A percentile compares a stretch with the other conserved stretches of the same genome.
Conservation (phyloP, 2,888 invertebrate genomes). For the Stenoptilia bipunctidactyla region DNA sequence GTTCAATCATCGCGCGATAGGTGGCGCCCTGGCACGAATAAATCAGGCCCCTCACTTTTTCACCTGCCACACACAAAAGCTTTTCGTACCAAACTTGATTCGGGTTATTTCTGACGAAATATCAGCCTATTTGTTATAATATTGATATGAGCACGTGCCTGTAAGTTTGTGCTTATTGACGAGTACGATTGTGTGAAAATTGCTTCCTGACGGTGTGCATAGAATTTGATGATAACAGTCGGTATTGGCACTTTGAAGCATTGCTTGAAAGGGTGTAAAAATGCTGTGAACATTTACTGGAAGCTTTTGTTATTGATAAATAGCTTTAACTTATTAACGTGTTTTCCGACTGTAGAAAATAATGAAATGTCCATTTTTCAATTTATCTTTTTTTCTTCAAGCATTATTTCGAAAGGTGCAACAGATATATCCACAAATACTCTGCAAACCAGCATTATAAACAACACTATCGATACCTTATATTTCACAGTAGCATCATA, state of each 20-base stretch:
- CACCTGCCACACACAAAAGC: conserved; percentile 71
- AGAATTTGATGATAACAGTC: conserved; percentile 42
- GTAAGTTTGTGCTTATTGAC: conserved; percentile 67
- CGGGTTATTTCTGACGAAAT: conserved; percentile 71
- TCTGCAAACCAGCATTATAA: too few relatives aligned
- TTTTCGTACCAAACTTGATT: conserved; percentile 52
- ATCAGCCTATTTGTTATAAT: conserved; percentile 71
- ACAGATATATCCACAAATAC: too few relatives aligned
- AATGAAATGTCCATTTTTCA: too few relatives aligned
- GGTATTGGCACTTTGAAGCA: neutral
- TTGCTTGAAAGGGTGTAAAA: neutral
- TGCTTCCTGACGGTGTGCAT: conserved; percentile 62
- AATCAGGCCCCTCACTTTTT: conserved; percentile 69
- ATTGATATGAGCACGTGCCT: conserved; percentile 63
- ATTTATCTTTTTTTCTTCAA: too few relatives aligned
- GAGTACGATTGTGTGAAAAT: conserved; percentile 65
- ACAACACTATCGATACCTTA: neutral
- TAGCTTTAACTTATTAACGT: too few relatives aligned
- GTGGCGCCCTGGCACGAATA: conserved; percentile 64
- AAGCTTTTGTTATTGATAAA: too few relatives aligned
- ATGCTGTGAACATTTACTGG: too few relatives aligned
- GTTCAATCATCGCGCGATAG: conserved; percentile 66
- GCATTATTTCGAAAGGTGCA: too few relatives aligned
- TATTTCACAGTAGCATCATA: neutral
- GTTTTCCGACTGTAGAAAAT: too few relatives aligned